A percentile compares a stretch with the other conserved stretches of the same genome.
phyloP scores from a whole-genome alignment of 2,888 invertebrate genomes.

The Cryptosula pallasiana region DNA sequence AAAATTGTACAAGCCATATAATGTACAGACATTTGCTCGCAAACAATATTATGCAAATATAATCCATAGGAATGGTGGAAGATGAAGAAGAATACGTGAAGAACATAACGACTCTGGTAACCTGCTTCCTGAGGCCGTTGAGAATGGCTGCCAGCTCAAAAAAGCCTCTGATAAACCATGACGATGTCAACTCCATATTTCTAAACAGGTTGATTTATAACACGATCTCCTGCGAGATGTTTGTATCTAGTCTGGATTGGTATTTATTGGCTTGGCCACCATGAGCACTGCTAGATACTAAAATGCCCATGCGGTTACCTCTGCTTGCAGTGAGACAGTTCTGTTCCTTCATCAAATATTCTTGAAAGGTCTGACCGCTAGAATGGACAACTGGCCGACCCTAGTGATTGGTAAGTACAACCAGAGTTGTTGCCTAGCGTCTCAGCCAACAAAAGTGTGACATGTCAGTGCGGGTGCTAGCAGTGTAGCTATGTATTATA shows the following conservation, averaged over 20 bases:
- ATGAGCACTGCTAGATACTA: no score
- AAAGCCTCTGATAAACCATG: conserved; percentile 85
- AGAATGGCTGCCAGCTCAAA: conserved; percentile 91
- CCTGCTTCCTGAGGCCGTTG: conserved; percentile 76
- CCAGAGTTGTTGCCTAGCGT: no score
- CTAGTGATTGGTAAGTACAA: conserved; percentile 72
- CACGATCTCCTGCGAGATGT: no score
- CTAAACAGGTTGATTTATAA: conserved; percentile 77
- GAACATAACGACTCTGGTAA: conserved; percentile 77
- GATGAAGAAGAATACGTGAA: conserved; percentile 88
- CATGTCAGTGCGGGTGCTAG: no score
- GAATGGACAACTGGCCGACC: conserved; percentile 90
- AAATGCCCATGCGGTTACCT: not conserved
- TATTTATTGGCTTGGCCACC: no score
- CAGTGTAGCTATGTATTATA: no score
- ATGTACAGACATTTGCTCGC: not conserved
- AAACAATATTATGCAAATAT: no score
- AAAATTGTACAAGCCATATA: not conserved
- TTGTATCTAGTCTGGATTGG: no score
- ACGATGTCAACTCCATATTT: conserved; percentile 89
- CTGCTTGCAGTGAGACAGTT: conserved; percentile 68
- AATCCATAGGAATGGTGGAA: conserved; percentile 68
- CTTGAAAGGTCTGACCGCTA: conserved; percentile 80
- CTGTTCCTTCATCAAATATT: conserved; percentile 89
- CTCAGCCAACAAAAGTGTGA: no score